These are phyloP conservation scores for Phragmatobia fuliginosa DNA, from an alignment of 2,888 invertebrate species.

Conservation along the genomic window DNA sequence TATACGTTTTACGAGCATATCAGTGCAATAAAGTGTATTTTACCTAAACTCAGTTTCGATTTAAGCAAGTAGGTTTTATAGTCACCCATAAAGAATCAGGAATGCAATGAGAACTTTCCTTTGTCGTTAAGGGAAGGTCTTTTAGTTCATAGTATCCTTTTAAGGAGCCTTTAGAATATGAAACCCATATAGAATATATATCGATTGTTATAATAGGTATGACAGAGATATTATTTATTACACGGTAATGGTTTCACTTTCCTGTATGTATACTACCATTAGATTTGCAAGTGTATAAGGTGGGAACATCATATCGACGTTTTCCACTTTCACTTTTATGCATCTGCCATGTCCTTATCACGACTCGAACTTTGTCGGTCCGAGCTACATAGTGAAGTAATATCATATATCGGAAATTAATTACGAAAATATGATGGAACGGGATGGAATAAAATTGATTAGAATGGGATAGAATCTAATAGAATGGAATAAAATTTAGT, in stretches of 20 bases:
- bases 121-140: conserved; percentile 47
- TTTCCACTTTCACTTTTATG: neutral
- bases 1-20: neutral
- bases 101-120: conserved; percentile 64
- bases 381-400: too few relatives aligned
- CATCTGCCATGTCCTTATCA: too few relatives aligned
- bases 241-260: neutral
- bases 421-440: too few relatives aligned
- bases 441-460: too few relatives aligned
- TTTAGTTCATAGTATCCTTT: conserved; percentile 22
- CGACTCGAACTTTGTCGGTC: too few relatives aligned
- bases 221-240: neutral
- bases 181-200: conserved; percentile 10
- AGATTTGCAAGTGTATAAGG: too few relatives aligned
- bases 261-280: neutral
- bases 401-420: too few relatives aligned
- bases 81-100: conserved; percentile 50
- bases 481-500: too few relatives aligned
- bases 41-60: neutral
- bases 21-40: neutral
- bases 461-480: too few relatives aligned
- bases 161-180: neutral
- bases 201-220: neutral
- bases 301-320: neutral
- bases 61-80: conserved; percentile 3